These are phyloP conservation scores for Diplolepis rosae DNA, from an alignment of 2,888 invertebrate genomes.

Conservation along the genomic window DNA sequence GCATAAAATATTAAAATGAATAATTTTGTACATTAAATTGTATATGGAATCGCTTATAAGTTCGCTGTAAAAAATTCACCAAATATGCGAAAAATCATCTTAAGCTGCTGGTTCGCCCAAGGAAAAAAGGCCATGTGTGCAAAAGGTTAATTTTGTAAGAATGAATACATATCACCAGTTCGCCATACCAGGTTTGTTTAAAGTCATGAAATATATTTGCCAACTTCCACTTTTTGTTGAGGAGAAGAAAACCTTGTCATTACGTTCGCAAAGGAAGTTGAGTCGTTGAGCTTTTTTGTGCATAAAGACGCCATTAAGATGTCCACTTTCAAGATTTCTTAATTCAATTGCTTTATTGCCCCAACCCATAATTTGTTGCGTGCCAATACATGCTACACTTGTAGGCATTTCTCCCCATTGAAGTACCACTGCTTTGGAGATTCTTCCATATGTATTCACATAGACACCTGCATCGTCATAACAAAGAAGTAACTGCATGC, in stretches of 20 bases:
- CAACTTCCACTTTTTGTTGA: constrained; percentile 99
- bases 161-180: constrained; percentile 96
- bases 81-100: too few relatives aligned
- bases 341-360: constrained; percentile 99
- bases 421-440: constrained; percentile 89
- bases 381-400: constrained; percentile 98
- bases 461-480: constrained; percentile 99
- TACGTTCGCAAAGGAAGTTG: constrained; percentile 99
- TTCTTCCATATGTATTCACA: constrained; percentile 98
- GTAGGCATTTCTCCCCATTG: constrained; percentile 99
- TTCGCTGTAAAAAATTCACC: too few relatives aligned
- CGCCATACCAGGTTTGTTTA: constrained; percentile 99
- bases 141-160: too few relatives aligned
- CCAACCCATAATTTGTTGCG: constrained; percentile 99
- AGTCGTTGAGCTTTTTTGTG: constrained; percentile 99
- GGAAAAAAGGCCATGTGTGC: too few relatives aligned
- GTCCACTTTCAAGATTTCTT: constrained; percentile 98
- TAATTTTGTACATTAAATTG: too few relatives aligned
- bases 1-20: too few relatives aligned
- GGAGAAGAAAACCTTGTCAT: constrained; percentile 99
- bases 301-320: constrained; percentile 99
- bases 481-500: constrained; percentile 97
- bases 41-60: too few relatives aligned
- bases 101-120: too few relatives aligned
- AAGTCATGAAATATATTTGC: constrained; percentile 99